Conservation (phyloP, 2,888 invertebrate species). For the Phania funesta region DNA sequence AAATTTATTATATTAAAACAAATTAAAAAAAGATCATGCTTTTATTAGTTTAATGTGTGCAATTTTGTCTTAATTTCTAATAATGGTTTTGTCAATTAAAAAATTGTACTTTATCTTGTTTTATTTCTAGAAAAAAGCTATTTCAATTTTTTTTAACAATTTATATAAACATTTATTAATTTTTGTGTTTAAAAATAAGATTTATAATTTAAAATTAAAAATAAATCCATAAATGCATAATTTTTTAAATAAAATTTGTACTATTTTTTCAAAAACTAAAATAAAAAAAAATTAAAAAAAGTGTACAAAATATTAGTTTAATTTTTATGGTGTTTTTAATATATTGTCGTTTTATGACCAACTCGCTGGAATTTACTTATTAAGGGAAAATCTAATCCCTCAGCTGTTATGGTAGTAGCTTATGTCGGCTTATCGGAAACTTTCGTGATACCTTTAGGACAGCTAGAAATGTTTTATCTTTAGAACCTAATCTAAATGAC, state of each 20-base stretch:
- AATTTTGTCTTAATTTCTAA: constrained; percentile 60
- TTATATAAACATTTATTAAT: constrained; percentile 46
- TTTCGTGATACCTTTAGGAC: no score
- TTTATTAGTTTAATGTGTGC: constrained; percentile 68
- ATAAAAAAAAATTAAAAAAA: constrained; percentile 56
- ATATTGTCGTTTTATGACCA: no score
- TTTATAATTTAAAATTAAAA: constrained; percentile 53
- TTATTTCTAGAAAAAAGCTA: constrained; percentile 52
- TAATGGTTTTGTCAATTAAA: constrained; percentile 48
- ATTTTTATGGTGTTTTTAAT: neutral
- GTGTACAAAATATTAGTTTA: neutral
- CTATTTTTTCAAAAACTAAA: constrained; percentile 67
- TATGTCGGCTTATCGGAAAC: no score
- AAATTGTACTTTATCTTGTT: constrained; percentile 60
- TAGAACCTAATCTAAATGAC: no score
- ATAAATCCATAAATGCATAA: constrained; percentile 58
- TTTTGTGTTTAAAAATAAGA: constrained; percentile 57
- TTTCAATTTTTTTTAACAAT: constrained; percentile 44
- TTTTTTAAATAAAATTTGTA: constrained; percentile 64
- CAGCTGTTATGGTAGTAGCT: no score
- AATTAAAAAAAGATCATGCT: constrained; percentile 53
- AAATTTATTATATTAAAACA: constrained; percentile 56
- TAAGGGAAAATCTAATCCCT: no score
- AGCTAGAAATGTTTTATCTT: no score
- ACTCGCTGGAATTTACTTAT: no score